These are phyloP conservation scores for Drosophila arawakana DNA, from an alignment of 1,140 invertebrate species.

Conservation along the genomic window DNA sequence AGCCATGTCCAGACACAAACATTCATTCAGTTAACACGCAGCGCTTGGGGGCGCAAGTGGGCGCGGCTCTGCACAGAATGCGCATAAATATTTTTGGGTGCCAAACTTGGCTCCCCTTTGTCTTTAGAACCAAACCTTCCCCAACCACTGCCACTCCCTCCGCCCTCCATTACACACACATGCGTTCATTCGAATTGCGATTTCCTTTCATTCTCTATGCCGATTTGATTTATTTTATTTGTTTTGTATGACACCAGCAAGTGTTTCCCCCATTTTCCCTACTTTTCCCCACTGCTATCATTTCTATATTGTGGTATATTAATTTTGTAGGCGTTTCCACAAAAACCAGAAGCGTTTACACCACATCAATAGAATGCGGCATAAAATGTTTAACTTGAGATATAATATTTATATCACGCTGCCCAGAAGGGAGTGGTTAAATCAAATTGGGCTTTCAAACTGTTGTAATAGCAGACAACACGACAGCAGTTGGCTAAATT, in stretches of 20 bases:
- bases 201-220: conserved; percentile 69
- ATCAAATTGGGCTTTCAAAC: conserved; percentile 58
- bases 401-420: conserved; percentile 47
- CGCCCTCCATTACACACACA: conserved; percentile 38
- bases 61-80: conserved; percentile 58
- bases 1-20: conserved; percentile 27
- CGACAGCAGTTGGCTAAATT: conserved; percentile 15
- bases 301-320: conserved; percentile 61
- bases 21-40: conserved; percentile 15
- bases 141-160: not conserved
- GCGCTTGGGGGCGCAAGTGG: conserved; percentile 53
- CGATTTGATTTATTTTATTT: conserved; percentile 84
- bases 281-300: conserved; percentile 6
- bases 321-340: conserved; percentile 77
- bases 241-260: conserved; percentile 83
- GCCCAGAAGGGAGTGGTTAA: conserved; percentile 49
- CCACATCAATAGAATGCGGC: conserved; percentile 13
- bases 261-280: conserved; percentile 46
- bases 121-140: conserved; percentile 16
- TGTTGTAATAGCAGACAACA: conserved; percentile 42
- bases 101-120: conserved; percentile 60
- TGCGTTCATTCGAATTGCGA: conserved; percentile 69
- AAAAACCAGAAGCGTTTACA: conserved; percentile 64
- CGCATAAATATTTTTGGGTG: conserved; percentile 73
- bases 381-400: conserved; percentile 62